Percentiles rank a stretch among this genome's conserved stretches.
phyloP scores from a whole-genome alignment of 2,797 vertebrate genomes.

The Poecile montanus region DNA sequence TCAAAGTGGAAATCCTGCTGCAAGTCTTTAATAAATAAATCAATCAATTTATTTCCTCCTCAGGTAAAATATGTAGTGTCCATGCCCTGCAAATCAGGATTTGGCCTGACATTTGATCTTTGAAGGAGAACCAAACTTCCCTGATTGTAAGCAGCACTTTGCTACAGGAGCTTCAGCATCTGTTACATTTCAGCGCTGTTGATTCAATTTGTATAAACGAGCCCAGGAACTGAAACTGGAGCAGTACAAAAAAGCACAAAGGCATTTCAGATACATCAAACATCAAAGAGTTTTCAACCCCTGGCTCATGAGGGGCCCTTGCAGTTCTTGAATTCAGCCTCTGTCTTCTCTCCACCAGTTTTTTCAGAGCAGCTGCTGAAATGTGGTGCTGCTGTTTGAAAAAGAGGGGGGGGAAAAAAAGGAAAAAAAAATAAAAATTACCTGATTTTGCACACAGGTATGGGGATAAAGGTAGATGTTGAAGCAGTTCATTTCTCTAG shows the following conservation, averaged over 20 bases:
- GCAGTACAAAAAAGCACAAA: neutral
- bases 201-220: neutral
- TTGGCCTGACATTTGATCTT: neutral
- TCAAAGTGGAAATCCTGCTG: neutral
- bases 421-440: neutral
- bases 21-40: neutral
- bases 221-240: neutral
- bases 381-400: neutral
- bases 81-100: neutral
- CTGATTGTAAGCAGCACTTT: neutral
- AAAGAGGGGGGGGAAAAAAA: too few species aligned
- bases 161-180: neutral
- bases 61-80: neutral
- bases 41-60: neutral
- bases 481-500: neutral
- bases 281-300: neutral
- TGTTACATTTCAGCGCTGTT: neutral
- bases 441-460: neutral
- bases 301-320: neutral
- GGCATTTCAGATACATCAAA: neutral
- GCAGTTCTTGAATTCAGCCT: neutral
- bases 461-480: neutral
- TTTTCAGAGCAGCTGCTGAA: neutral
- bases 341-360: neutral
- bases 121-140: neutral